These are phyloP conservation scores for Hippoglossus hippoglossus DNA, from an alignment of 2,797 vertebrate genomes.

Conservation along the genomic window DNA sequence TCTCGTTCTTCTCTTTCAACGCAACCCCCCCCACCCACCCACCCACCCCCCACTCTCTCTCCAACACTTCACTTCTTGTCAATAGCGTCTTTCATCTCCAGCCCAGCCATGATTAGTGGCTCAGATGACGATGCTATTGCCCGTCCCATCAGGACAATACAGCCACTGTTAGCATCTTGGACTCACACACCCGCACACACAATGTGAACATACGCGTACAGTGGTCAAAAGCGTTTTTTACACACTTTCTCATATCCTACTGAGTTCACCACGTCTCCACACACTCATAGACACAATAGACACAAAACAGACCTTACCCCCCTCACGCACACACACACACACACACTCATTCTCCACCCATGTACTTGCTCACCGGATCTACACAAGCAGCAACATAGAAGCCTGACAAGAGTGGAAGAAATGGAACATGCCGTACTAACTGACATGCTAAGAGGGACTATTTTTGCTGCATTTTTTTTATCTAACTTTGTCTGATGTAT, in stretches of 20 bases:
- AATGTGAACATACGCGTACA: constrained; percentile 33
- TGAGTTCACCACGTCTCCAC: constrained; percentile 14
- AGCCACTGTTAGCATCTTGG: constrained; percentile 64
- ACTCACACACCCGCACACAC: constrained; percentile 12
- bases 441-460: constrained; percentile 21
- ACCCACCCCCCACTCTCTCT: constrained; percentile 33
- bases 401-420: background rate
- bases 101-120: constrained; percentile 75
- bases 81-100: constrained; percentile 79
- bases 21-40: constrained; percentile 49
- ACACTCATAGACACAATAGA: constrained; percentile 30
- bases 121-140: constrained; percentile 74
- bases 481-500: constrained; percentile 41
- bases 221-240: constrained; percentile 27
- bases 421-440: constrained; percentile 9
- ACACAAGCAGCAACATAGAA: constrained; percentile 17
- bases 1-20: constrained; percentile 63
- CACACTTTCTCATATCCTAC: constrained; percentile 13
- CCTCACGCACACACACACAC: constrained; percentile 25
- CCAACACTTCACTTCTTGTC: constrained; percentile 67
- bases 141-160: constrained; percentile 73
- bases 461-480: constrained; percentile 46
- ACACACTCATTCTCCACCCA: constrained; percentile 12
- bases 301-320: constrained; percentile 29
- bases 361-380: background rate